Conservation (phyloP, 2,888 invertebrate genomes). For the Eurytoma californica region DNA sequence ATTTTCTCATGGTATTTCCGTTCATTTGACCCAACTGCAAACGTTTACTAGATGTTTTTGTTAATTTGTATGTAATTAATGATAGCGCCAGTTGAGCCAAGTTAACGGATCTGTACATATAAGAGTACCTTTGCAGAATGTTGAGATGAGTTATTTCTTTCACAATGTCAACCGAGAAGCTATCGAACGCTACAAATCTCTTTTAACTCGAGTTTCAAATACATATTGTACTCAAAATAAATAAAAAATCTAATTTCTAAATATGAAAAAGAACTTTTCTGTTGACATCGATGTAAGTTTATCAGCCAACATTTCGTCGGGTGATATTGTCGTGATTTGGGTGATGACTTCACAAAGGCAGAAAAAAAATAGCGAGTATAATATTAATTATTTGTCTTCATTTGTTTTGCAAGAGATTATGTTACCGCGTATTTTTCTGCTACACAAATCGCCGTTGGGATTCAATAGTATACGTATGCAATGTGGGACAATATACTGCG, state of each 20-base stretch:
- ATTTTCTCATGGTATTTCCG: slow-evolving; percentile 46
- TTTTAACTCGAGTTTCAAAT: too few species aligned
- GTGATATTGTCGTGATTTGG: slow-evolving; percentile 39
- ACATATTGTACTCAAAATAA: too few species aligned
- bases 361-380: slow-evolving; percentile 33
- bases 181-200: neutral
- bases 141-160: slow-evolving; percentile 56
- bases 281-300: slow-evolving; percentile 22
- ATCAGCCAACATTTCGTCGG: slow-evolving; percentile 13
- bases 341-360: slow-evolving; percentile 31
- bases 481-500: slow-evolving; percentile 4
- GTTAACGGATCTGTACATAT: slow-evolving; percentile 40
- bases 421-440: slow-evolving; percentile 33
- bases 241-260: neutral
- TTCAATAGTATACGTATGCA: slow-evolving; percentile 24
- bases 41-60: neutral
- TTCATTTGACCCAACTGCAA: slow-evolving; percentile 49
- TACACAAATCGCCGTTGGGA: slow-evolving; percentile 37
- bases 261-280: slow-evolving; percentile 3
- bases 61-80: neutral
- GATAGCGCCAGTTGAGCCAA: neutral
- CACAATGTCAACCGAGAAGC: slow-evolving; percentile 48
- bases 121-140: slow-evolving; percentile 62
- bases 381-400: slow-evolving; percentile 31
- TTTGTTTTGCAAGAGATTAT: too few species aligned